phyloP scores from a whole-genome alignment of 1,140 invertebrate genomes.

The Drosophila ohnishii region DNA sequence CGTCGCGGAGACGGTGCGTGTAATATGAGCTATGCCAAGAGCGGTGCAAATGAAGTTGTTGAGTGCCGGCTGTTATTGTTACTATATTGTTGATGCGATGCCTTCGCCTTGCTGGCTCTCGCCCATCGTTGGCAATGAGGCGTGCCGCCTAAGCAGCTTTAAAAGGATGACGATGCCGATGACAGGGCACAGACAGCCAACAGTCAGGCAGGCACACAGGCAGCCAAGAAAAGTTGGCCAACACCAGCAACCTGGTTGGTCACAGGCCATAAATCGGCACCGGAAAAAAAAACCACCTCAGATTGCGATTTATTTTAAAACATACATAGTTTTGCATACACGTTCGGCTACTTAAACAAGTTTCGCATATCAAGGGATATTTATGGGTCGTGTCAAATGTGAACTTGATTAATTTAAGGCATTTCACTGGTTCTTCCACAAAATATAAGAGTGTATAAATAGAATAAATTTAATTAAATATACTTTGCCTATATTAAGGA shows the following conservation, averaged over 20 bases:
- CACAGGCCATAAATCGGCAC: conserved; percentile 45
- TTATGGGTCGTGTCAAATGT: conserved; percentile 24
- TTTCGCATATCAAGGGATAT: conserved; percentile 17
- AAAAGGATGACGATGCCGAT: conserved; percentile 70
- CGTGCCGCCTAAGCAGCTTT: conserved; percentile 67
- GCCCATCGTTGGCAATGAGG: conserved; percentile 39
- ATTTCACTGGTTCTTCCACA: background rate
- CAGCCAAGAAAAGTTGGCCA: conserved; percentile 32
- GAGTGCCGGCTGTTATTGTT: conserved; percentile 48
- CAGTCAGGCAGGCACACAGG: conserved; percentile 24
- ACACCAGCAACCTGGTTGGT: conserved; percentile 22
- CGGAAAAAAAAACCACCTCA: conserved; percentile 11
- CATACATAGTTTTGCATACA: conserved; percentile 28
- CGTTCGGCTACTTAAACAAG: conserved; percentile 34
- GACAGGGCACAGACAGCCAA: conserved; percentile 49
- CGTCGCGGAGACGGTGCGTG: conserved; percentile 59
- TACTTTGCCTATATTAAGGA: background rate
- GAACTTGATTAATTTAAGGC: conserved; percentile 36
- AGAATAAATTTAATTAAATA: conserved; percentile 4
- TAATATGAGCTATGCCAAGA: conserved; percentile 70
- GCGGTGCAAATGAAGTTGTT: conserved; percentile 71
- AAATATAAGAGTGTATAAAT: background rate
- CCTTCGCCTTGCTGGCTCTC: conserved; percentile 11
- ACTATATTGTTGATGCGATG: conserved; percentile 34
- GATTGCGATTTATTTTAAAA: conserved; percentile 37